A percentile compares a stretch with the other conserved stretches of the same genome.
phyloP scores from a whole-genome alignment of 2,113 vertebrate genomes.

The Gymnogyps californianus region DNA sequence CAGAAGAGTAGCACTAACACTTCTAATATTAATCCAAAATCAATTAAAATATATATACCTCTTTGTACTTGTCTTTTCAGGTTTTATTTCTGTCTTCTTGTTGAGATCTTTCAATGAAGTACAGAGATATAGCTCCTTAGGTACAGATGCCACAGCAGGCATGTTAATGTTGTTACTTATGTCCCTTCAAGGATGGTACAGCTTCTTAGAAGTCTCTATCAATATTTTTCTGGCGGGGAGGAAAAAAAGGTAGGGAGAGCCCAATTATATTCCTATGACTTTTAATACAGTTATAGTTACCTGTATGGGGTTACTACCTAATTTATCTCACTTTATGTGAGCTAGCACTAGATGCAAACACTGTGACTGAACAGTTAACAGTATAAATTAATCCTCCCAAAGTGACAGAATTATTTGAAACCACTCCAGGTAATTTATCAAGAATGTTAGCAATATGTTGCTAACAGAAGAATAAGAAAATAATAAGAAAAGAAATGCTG shows the following conservation, averaged over 20 bases:
- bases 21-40: not conserved
- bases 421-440: not conserved
- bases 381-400: not conserved
- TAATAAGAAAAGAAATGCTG: not conserved
- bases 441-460: not conserved
- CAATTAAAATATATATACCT: slow-evolving; percentile 65
- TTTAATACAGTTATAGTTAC: not conserved
- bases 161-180: slow-evolving; percentile 74
- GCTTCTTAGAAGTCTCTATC: slow-evolving; percentile 44
- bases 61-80: slow-evolving; percentile 88
- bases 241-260: not conserved
- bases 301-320: not conserved
- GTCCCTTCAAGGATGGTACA: not conserved
- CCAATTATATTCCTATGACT: not conserved
- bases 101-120: slow-evolving; percentile 94
- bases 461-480: not conserved
- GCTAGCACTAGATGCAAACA: not conserved
- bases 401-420: not conserved
- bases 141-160: slow-evolving; percentile 91
- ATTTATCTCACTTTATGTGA: not conserved
- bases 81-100: slow-evolving; percentile 92
- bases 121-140: slow-evolving; percentile 92
- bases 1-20: not conserved
- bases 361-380: not conserved
- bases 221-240: slow-evolving; percentile 38